Conservation (phyloP, 2,888 invertebrate genomes). For the Apamea crenata region DNA sequence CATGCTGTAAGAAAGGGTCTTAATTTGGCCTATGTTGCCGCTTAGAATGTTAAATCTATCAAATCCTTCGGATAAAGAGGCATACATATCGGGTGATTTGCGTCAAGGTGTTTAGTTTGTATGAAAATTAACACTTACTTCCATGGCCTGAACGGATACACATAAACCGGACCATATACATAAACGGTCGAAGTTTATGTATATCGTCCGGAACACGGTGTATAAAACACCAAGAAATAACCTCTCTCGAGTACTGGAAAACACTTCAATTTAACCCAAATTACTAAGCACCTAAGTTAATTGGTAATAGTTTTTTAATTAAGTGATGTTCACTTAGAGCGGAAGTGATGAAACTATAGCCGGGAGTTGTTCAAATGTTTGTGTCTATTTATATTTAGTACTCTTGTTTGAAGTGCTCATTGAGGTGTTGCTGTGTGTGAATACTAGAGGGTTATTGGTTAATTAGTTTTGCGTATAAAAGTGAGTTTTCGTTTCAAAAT, state of each 20-base stretch:
- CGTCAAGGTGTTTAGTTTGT: too few species aligned
- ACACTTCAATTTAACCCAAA: slow-evolving; percentile 26
- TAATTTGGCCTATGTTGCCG: too few species aligned
- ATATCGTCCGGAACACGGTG: too few species aligned
- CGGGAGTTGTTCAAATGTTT: not conserved
- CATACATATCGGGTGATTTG: too few species aligned
- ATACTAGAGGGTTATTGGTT: not conserved
- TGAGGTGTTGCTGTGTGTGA: not conserved
- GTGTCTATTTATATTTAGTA: slow-evolving; percentile 7
- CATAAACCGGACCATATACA: too few species aligned
- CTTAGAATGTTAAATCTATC: too few species aligned
- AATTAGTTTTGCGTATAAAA: not conserved
- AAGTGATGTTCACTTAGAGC: not conserved
- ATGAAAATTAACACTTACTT: too few species aligned
- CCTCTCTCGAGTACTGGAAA: not conserved
- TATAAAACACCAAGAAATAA: not conserved
- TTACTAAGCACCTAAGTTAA: slow-evolving; percentile 44
- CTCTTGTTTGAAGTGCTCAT: not conserved
- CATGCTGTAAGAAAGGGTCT: too few species aligned
- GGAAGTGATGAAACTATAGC: slow-evolving; percentile 35
- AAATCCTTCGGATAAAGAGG: too few species aligned
- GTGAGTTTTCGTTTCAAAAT: not conserved
- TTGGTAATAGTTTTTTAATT: slow-evolving; percentile 34
- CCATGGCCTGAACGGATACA: too few species aligned
- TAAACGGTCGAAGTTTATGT: too few species aligned